Conservation (phyloP, 1,140 invertebrate species). For the Harpegnathos saltator region DNA sequence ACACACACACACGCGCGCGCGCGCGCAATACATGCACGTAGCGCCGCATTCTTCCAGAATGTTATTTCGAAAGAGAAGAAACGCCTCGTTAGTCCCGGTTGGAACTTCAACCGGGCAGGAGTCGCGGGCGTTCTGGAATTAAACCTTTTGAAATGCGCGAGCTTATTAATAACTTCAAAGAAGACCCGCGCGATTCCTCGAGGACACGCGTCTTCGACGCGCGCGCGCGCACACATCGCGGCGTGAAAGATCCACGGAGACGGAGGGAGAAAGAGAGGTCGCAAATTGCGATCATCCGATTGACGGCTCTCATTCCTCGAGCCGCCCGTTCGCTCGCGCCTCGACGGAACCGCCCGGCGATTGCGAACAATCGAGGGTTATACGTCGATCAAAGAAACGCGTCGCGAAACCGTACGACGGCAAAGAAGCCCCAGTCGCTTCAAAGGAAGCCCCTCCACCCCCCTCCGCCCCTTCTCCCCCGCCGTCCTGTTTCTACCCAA, state of each 20-base stretch:
- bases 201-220: not conserved
- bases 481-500: not conserved
- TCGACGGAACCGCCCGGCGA: not conserved
- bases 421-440: constrained; percentile 36
- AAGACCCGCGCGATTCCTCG: not conserved
- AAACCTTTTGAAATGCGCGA: not conserved
- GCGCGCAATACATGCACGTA: no score
- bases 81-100: not conserved
- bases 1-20: no score
- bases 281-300: constrained; percentile 13
- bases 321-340: constrained; percentile 25
- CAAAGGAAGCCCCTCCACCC: constrained; percentile 27
- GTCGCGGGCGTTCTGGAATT: not conserved
- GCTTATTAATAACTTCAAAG: constrained; percentile 35
- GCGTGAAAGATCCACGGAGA: not conserved
- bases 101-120: not conserved
- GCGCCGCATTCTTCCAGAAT: no score
- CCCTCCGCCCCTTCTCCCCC: not conserved
- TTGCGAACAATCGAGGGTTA: constrained; percentile 49
- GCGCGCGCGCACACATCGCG: no score
- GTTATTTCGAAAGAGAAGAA: no score
- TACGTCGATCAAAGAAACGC: constrained; percentile 49
- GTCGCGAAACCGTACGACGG: constrained; percentile 22
- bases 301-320: not conserved
- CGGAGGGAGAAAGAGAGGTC: no score